These are phyloP conservation scores for Drosophila sturtevanti DNA, from an alignment of 1,140 invertebrate species.

Conservation along the genomic window DNA sequence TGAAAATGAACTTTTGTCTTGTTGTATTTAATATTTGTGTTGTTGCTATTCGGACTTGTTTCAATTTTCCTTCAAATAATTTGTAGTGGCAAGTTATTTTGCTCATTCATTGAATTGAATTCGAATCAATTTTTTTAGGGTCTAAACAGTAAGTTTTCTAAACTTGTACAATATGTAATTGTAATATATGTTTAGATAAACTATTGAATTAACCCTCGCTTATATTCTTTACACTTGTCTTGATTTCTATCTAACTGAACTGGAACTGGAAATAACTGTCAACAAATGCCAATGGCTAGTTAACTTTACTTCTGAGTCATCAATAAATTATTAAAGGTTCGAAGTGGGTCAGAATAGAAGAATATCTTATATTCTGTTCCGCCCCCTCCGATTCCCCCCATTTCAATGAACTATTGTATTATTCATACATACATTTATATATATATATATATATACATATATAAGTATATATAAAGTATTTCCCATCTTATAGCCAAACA, in stretches of 20 bases:
- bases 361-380: neutral
- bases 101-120: conserved; percentile 36
- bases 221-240: conserved; percentile 36
- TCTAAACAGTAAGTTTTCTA: neutral
- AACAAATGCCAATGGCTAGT: conserved; percentile 55
- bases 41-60: conserved; percentile 12
- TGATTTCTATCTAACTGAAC: conserved; percentile 62
- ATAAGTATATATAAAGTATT: neutral
- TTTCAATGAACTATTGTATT: conserved; percentile 15
- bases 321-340: conserved; percentile 56
- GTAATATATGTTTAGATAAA: neutral
- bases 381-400: conserved; percentile 2
- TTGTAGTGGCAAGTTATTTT: conserved; percentile 58
- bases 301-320: conserved; percentile 56
- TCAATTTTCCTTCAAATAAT: conserved; percentile 41
- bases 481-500: conserved; percentile 22
- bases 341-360: conserved; percentile 46
- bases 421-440: too few relatives aligned
- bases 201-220: conserved; percentile 22
- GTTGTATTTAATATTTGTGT: conserved; percentile 66
- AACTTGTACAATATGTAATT: neutral
- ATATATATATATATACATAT: too few relatives aligned
- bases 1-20: conserved; percentile 52
- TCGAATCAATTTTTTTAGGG: conserved; percentile 9
- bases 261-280: conserved; percentile 52